Evolutionary conservation across 2,888 invertebrate genomes (phyloP).

Genomic region (Calliopum simillimum): DNA sequence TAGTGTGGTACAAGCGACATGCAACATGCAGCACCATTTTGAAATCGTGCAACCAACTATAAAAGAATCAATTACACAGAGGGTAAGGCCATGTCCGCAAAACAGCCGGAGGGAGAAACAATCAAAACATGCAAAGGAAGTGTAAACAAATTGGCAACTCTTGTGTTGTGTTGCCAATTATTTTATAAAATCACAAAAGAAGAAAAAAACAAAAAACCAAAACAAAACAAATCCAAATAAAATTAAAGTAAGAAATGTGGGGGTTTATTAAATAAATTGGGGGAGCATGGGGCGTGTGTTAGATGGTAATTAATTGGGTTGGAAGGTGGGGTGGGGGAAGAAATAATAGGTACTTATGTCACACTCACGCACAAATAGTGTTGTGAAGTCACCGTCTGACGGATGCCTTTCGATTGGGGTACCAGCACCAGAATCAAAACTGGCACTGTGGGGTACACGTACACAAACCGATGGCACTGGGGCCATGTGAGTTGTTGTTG

Average conservation of each 20-base stretch:
- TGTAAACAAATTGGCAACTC: constrained; percentile 32
- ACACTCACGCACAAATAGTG: constrained; percentile 69
- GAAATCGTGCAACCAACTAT: background rate
- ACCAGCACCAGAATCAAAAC: constrained; percentile 60
- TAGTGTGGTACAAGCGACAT: background rate
- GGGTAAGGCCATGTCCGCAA: background rate
- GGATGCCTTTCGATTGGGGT: constrained; percentile 67
- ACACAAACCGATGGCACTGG: constrained; percentile 69
- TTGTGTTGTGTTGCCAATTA: background rate
- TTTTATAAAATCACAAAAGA: background rate
- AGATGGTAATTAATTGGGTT: background rate
- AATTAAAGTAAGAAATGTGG: too few species aligned
- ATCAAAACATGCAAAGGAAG: constrained; percentile 36
- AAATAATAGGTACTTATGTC: constrained; percentile 46
- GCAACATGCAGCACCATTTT: background rate
- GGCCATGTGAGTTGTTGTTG: constrained; percentile 52
- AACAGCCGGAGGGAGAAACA: constrained; percentile 31
- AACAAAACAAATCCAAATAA: background rate
- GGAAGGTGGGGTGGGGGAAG: background rate
- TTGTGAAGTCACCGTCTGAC: constrained; percentile 67
- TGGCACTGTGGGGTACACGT: constrained; percentile 68
- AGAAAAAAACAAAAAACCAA: background rate
- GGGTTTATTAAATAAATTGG: background rate
- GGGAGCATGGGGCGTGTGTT: background rate
- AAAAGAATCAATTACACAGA: background rate